A percentile compares a stretch with the other conserved stretches of the same genome.
Evolutionary conservation across 2,888 invertebrate genomes (phyloP).

Genomic region (Philopedon plagiatum): DNA sequence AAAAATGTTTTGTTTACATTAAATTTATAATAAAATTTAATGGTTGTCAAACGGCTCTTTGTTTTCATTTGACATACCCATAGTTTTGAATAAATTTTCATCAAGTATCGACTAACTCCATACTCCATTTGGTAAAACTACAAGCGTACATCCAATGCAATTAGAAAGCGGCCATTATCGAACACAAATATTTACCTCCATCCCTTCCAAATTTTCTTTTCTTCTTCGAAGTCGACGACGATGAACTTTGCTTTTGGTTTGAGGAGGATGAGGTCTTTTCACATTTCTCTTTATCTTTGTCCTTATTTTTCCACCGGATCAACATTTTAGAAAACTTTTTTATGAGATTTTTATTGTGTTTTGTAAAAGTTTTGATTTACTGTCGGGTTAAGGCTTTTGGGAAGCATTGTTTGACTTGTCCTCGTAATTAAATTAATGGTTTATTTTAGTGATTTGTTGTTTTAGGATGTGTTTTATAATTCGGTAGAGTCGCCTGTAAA

Average conservation of each 20-base stretch:
- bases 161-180: background rate
- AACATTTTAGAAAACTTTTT: conserved; percentile 71
- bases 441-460: background rate
- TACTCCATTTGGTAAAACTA: too few species aligned
- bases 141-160: too few species aligned
- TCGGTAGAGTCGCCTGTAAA: conserved; percentile 8
- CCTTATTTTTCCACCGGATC: conserved; percentile 89
- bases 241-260: conserved; percentile 64
- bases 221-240: conserved; percentile 77
- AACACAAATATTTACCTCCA: conserved; percentile 74
- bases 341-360: conserved; percentile 13
- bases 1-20: too few species aligned
- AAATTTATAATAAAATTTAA: too few species aligned
- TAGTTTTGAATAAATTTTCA: too few species aligned
- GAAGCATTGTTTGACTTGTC: conserved; percentile 2
- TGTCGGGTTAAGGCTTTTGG: background rate
- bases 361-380: conserved; percentile 20
- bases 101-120: too few species aligned
- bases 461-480: background rate
- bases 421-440: conserved; percentile 17
- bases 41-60: too few species aligned
- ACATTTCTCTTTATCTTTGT: conserved; percentile 79
- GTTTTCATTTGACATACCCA: too few species aligned
- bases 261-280: conserved; percentile 68
- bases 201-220: conserved; percentile 87